phyloP scores from a whole-genome alignment of 2,797 vertebrate species.

The Brachymystax lenok region DNA sequence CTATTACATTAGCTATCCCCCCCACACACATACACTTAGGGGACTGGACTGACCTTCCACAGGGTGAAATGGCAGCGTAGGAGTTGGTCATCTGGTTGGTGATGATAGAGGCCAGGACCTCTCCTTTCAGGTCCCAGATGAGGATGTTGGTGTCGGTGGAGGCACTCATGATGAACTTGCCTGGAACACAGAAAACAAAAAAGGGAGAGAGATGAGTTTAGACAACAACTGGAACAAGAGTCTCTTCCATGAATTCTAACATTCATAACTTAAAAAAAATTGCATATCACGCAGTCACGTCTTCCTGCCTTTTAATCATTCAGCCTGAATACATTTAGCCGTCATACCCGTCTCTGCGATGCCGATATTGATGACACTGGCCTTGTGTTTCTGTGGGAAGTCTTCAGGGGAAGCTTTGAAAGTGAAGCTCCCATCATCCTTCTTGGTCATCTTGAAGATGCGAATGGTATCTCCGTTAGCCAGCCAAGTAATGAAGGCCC shows the following conservation, averaged over 20 bases:
- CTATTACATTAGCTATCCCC: neutral
- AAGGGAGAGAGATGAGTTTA: neutral
- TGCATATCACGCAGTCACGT: neutral
- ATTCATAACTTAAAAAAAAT: neutral
- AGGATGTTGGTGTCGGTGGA: constrained; percentile 88
- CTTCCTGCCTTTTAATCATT: neutral
- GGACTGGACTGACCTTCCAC: constrained; percentile 82
- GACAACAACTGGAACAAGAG: neutral
- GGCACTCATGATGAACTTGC: constrained; percentile 96
- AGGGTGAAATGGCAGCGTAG: constrained; percentile 85
- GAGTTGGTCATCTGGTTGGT: constrained; percentile 95
- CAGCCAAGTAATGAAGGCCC: constrained; percentile 92
- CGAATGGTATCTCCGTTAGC: constrained; percentile 87
- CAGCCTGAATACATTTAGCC: neutral
- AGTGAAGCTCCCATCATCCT: constrained; percentile 83
- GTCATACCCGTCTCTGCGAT: constrained; percentile 90
- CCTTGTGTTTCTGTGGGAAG: constrained; percentile 90
- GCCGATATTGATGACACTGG: constrained; percentile 86
- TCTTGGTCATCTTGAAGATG: constrained; percentile 92
- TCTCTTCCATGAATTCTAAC: neutral
- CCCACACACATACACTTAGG: neutral
- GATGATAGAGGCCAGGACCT: constrained; percentile 88
- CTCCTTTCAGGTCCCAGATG: constrained; percentile 92
- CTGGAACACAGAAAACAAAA: constrained; percentile 60
- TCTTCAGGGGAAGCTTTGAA: constrained; percentile 84